phyloP scores from a whole-genome alignment of 2,888 invertebrate genomes.

The Pimpla rufipes region DNA sequence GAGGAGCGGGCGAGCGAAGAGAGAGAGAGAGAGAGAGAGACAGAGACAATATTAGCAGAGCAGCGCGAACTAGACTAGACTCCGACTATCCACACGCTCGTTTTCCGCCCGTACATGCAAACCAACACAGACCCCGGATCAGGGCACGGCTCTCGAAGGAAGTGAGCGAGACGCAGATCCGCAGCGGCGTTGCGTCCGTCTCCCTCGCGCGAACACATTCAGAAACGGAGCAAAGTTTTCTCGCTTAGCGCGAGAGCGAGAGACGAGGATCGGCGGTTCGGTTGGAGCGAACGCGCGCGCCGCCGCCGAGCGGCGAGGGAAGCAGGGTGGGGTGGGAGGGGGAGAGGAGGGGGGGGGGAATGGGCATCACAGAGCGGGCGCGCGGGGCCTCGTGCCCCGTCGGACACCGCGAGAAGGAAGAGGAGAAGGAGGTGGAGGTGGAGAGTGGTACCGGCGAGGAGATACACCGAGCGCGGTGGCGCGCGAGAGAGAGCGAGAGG shows the following conservation, averaged over 20 bases:
- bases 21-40: constrained; percentile 40
- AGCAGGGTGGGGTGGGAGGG: constrained; percentile 13
- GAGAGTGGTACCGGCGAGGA: constrained; percentile 47
- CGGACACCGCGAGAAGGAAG: constrained; percentile 62
- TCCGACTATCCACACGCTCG: background rate
- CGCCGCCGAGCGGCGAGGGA: too few species aligned
- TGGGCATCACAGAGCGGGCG: constrained; percentile 69
- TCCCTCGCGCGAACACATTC: background rate
- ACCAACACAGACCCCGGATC: constrained; percentile 13
- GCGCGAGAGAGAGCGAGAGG: constrained; percentile 72
- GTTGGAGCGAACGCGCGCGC: constrained; percentile 44
- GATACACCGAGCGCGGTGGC: constrained; percentile 26
- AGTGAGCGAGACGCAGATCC: constrained; percentile 24
- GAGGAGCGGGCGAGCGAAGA: constrained; percentile 20
- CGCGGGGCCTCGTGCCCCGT: constrained; percentile 70
- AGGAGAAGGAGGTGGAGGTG: constrained; percentile 71
- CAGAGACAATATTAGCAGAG: constrained; percentile 11
- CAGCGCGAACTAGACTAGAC: constrained; percentile 19
- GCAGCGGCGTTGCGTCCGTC: background rate
- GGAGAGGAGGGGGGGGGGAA: constrained; percentile 15
- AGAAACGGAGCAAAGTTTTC: constrained; percentile 37
- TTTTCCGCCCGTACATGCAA: background rate
- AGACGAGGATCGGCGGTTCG: constrained; percentile 48
- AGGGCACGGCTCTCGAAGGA: constrained; percentile 25
- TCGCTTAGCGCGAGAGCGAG: constrained; percentile 38